phyloP scores from a whole-genome alignment of 1,140 invertebrate species.

The Drosophila littoralis region DNA sequence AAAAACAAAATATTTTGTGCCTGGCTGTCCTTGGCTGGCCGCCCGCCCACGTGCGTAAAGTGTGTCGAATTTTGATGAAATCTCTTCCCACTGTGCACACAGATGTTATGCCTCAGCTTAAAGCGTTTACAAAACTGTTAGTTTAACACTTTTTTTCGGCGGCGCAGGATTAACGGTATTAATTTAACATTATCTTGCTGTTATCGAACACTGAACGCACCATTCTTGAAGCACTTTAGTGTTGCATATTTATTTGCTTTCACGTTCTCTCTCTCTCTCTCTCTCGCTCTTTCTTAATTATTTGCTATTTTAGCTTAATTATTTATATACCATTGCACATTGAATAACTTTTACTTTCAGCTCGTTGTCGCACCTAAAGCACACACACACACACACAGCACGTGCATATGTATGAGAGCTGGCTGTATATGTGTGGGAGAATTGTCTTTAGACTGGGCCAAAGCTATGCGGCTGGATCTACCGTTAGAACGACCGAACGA shows the following conservation, averaged over 20 bases:
- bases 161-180: not conserved
- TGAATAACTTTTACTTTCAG: constrained; percentile 65
- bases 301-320: constrained; percentile 45
- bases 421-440: constrained; percentile 31
- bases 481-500: constrained; percentile 76
- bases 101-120: constrained; percentile 7
- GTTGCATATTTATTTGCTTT: constrained; percentile 62
- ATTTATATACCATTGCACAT: constrained; percentile 73
- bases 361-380: constrained; percentile 45
- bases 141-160: constrained; percentile 12
- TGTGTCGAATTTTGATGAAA: constrained; percentile 3
- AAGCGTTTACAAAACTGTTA: constrained; percentile 26
- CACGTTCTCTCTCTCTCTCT: constrained; percentile 21
- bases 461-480: constrained; percentile 27
- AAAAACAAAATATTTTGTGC: constrained; percentile 41
- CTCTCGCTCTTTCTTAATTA: constrained; percentile 28
- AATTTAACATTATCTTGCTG: not conserved
- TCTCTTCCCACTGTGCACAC: not conserved
- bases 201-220: constrained; percentile 7
- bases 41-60: constrained; percentile 22
- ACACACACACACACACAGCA: constrained; percentile 7
- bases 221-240: constrained; percentile 37
- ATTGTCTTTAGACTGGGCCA: constrained; percentile 62
- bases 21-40: constrained; percentile 54
- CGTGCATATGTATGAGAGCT: constrained; percentile 20